These are phyloP conservation scores for Cyanistes caeruleus DNA, from an alignment of 2,113 vertebrate species.

Conservation along the genomic window DNA sequence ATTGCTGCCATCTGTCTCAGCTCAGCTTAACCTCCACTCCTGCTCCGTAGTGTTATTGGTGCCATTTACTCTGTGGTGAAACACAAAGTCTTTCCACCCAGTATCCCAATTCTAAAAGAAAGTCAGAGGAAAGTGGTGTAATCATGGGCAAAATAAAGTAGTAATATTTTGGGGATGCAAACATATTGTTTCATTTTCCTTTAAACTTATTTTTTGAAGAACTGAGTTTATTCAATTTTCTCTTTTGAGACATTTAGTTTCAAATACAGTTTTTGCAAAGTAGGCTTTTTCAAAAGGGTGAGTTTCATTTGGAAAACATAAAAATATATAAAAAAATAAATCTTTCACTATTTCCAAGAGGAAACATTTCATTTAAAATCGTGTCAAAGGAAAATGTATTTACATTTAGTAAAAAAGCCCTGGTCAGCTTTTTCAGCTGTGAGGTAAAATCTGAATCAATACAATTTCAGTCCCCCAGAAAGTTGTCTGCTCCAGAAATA, in stretches of 20 bases:
- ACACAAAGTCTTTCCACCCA: neutral
- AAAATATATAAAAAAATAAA: neutral
- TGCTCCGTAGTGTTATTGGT: neutral
- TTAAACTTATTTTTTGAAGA: neutral
- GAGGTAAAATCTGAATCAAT: neutral
- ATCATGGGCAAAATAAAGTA: neutral
- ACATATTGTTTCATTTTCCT: neutral
- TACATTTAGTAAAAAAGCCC: neutral
- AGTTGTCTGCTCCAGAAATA: neutral
- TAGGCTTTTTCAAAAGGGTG: neutral
- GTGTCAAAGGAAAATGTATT: neutral
- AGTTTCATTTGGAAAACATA: neutral
- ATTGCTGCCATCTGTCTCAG: conserved; percentile 43
- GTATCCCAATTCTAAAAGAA: neutral
- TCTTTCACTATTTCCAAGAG: neutral
- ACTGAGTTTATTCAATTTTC: neutral
- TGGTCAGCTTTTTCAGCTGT: neutral
- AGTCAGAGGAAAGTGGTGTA: neutral
- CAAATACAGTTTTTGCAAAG: neutral
- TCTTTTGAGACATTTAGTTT: neutral
- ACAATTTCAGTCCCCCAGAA: neutral
- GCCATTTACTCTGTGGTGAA: neutral
- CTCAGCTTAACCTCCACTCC: neutral
- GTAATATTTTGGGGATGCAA: neutral
- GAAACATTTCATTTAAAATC: conserved; percentile 17